These are phyloP conservation scores for Eupithecia subumbrata DNA, from an alignment of 2,888 invertebrate species.

Conservation along the genomic window DNA sequence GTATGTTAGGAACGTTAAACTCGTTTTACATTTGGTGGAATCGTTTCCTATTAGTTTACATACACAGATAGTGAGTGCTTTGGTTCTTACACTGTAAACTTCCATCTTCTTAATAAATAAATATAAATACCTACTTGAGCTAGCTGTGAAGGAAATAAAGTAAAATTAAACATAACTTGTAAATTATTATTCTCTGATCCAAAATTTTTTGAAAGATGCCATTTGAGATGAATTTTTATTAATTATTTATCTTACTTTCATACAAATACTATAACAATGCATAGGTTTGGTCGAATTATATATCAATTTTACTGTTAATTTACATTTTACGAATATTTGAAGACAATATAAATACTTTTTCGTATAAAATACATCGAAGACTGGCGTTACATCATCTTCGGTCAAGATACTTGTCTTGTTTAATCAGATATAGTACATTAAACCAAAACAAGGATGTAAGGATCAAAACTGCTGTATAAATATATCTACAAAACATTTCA, in stretches of 20 bases:
- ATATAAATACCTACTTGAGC: background rate
- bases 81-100: too few relatives aligned
- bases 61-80: background rate
- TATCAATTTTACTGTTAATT: background rate
- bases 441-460: background rate
- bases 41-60: background rate
- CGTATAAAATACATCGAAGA: background rate
- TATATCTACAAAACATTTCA: background rate
- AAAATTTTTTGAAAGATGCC: background rate
- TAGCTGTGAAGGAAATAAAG: background rate
- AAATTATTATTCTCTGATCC: background rate
- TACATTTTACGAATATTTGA: background rate
- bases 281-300: constrained; percentile 3
- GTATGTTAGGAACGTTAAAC: background rate
- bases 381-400: background rate
- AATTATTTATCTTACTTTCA: background rate
- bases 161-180: background rate
- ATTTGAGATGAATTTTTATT: background rate
- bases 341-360: background rate
- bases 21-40: background rate
- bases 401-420: background rate
- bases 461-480: background rate
- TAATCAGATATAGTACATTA: background rate
- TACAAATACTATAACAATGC: constrained; percentile 3
- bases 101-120: too few relatives aligned